Evolutionary conservation across 2,888 invertebrate species (phyloP), one percentile per base, ranked within the genome.

Genomic region (Acholoe squamosa): DNA sequence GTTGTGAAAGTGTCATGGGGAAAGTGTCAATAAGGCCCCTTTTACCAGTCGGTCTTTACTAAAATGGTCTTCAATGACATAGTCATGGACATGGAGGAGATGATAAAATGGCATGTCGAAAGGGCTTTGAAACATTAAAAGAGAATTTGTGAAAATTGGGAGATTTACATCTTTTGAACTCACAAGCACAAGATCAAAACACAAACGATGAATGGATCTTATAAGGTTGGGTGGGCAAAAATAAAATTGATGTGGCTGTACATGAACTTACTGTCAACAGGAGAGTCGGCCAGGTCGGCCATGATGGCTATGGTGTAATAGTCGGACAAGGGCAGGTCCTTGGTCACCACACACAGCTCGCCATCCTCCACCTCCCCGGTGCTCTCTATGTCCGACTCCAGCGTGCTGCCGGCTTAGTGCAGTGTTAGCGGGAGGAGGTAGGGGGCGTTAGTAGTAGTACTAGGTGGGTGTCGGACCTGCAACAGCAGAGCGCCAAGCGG

Each of bases 251-350:
- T 43, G 5, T 43, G 10, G 43, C 43, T 43, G 25, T 31, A 16
- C 76, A 14, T 19, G 0, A 76, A 76, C 76, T 76, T 76, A 76
- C 76, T 76, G 76, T 76, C 76, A 25, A 76, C 76, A n/a, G 76
- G 76, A 0, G 76, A 76, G 61, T 61, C 61, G 25, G 76, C 76
- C 76, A 76, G 10, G 61, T 61, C 25, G 76, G 76, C 76, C 76
- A 76, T 76, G 76, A 76, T 28, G 76, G 76, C 76, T 5, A 76
- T 76, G 0, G 76, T 76, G 76, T 76, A 76, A 76, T 76, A 76
- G 31, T 76, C 76, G 5, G 25, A 31, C 28, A 76, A 31, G 16
- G 76, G 76, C 28, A 76, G 28, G 28, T 76, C 76, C 76, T 76
- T 76, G 28, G 25, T 25, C 5, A 28, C n/a, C 1, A 76, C 5